Conservation (phyloP, 2,888 invertebrate genomes). For the Lobophora halterata region DNA sequence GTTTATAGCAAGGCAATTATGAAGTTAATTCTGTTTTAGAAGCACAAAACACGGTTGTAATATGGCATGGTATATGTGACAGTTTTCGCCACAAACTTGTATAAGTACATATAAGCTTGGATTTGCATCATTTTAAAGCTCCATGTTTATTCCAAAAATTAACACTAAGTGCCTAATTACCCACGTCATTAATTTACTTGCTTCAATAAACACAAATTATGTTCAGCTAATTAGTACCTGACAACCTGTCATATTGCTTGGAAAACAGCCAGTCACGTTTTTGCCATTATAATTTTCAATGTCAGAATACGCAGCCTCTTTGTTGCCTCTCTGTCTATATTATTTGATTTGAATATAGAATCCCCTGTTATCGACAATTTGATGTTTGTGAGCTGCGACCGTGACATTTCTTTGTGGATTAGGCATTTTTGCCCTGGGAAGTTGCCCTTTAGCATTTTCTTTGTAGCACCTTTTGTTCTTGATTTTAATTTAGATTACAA, state of each 20-base stretch:
- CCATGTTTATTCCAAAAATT: neutral
- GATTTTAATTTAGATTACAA: no score
- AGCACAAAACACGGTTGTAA: no score
- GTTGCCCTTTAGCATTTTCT: slow-evolving; percentile 47
- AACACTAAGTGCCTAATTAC: neutral
- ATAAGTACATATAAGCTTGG: no score
- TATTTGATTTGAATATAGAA: slow-evolving; percentile 43
- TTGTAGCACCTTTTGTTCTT: slow-evolving; percentile 3
- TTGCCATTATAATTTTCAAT: slow-evolving; percentile 44
- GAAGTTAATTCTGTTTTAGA: no score
- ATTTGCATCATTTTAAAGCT: no score
- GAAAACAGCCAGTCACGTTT: slow-evolving; percentile 47
- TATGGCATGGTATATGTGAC: no score
- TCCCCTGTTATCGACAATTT: slow-evolving; percentile 42
- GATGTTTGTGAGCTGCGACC: slow-evolving; percentile 43
- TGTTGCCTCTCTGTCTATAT: slow-evolving; percentile 33
- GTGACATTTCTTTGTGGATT: slow-evolving; percentile 53
- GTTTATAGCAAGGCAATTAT: no score
- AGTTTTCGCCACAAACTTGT: no score
- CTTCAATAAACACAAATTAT: slow-evolving; percentile 2
- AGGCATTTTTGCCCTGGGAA: slow-evolving; percentile 54
- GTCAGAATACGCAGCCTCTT: slow-evolving; percentile 40
- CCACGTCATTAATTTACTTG: neutral
- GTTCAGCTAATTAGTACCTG: slow-evolving; percentile 2
- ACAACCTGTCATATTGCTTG: slow-evolving; percentile 29